Evolutionary conservation across 2,888 invertebrate species (phyloP), one percentile per base, ranked within the genome.

Genomic region (Syrphus vitripennis): DNA sequence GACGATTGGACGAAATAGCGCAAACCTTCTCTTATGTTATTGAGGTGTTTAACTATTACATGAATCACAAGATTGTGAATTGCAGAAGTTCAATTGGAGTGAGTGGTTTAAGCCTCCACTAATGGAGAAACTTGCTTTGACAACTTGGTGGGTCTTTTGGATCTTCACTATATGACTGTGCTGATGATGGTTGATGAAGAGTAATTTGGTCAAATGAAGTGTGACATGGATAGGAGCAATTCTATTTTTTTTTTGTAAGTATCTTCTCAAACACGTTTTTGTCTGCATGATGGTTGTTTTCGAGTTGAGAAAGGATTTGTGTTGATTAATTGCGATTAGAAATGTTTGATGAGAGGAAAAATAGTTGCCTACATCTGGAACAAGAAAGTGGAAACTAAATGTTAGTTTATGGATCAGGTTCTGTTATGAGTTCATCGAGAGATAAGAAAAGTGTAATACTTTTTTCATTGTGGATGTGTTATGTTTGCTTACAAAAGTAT

Each of bases 21-120:
- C n/a, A n/a, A 26, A 21, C 45, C 24, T 0, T 37, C 26, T 19
- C 19, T 31, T 61, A 12, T 63, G 24, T 29, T 31, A 42, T 67
- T 31, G 40, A 69, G 42, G 75, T 26, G 80, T 61, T 61, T 53
- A 67, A 50, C 61, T 53, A 61, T 37, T 31, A 37, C 6, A 50
- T 24, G 14, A 34, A 0, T 69, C 37, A 63, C 19, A n/a, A 65
- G 75, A 34, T 7, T 53, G 9, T 16, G 16, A 12, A 31, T 37
- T 19, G 21, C 6, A n/a, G 26, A 48, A 45, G 59, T 48, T 40
- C n/a, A 37, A 48, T 57, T 9, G 29, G 3, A 4, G 1, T 19
- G 12, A 37, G n/a, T 59, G 10, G 14, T 40, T 40, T 4, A n/a
- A 31, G 16, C 21, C 6, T 24, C 26, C 40, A 21, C 12, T 29